Evolutionary conservation across 2,888 invertebrate genomes (phyloP).

Genomic region (Drosophila mercatorum): DNA sequence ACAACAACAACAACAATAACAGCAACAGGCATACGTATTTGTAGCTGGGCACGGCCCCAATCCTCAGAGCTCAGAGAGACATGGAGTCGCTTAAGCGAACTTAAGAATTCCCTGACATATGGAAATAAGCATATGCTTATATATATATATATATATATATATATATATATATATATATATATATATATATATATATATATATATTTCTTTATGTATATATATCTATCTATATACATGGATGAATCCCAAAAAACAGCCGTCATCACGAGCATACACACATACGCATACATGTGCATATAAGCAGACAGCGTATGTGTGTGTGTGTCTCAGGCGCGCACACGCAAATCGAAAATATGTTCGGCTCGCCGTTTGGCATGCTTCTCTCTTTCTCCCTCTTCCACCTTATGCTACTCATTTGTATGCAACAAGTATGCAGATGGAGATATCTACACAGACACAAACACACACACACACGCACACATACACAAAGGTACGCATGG

Average conservation of each 20-base stretch:
- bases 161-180: conserved; percentile 20
- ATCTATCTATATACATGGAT: conserved; percentile 32
- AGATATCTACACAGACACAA: conserved; percentile 44
- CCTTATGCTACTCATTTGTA: conserved; percentile 69
- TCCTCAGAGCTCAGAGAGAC: conserved; percentile 18
- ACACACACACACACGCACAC: conserved; percentile 15
- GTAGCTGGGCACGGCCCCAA: conserved; percentile 26
- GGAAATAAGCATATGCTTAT: conserved; percentile 18
- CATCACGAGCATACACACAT: conserved; percentile 35
- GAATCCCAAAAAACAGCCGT: conserved; percentile 51
- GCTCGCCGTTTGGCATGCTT: conserved; percentile 47
- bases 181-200: conserved; percentile 4
- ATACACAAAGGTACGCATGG: conserved; percentile 13
- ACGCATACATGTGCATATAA: conserved; percentile 3
- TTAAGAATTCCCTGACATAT: conserved; percentile 68
- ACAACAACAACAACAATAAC: conserved; percentile 9
- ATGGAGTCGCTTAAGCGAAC: conserved; percentile 13
- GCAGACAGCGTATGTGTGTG: conserved; percentile 13
- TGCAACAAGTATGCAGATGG: conserved; percentile 73
- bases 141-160: conserved; percentile 8
- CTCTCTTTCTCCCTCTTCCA: conserved; percentile 42
- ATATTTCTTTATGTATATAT: conserved; percentile 8
- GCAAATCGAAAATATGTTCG: conserved; percentile 61
- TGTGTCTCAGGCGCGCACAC: conserved; percentile 57
- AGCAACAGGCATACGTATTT: conserved; percentile 13